Evolutionary conservation across 2,888 invertebrate species (phyloP), one percentile per base, ranked within the genome.

Genomic region (Gastrophysa polygoni): DNA sequence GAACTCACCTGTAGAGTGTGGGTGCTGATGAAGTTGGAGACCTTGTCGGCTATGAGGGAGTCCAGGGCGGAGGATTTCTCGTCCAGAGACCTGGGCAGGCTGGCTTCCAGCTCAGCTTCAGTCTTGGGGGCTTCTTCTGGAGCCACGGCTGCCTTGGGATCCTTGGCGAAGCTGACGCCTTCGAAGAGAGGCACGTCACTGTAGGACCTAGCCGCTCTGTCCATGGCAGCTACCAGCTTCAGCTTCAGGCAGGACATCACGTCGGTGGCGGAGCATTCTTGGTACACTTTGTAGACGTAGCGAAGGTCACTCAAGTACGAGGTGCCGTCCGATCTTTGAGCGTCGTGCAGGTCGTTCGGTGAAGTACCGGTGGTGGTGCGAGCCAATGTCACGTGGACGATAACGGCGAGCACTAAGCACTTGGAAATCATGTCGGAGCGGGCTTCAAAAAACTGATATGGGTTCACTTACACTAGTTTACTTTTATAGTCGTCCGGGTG

Each of bases 1-100:
- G n/a, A n/a, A n/a, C 68, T 78, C 83, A 90, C 90, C 86, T 92
- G 91, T 73, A 93, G 81, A 57, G 91, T 91, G 82, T 92, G 92
- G 73, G 89, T 87, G 81, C 89, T 88, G 81, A 93, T 85, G 82
- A 93, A 93, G 75, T 85, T 87, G 66, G 89, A 83, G 71, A 92
- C 82, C 75, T 88, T 90, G 77, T 91, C 89, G 75, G 90, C 81
- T 75, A 94, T 91, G 81, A 93, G 84, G 69, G 85, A 85, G 78
- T 91, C 91, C 56, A 93, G 82, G 6, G 89, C 88, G 69, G 88
- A 87, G 50, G 90, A 89, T 64, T 86, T 86, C 75, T 92, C 92
- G 56, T 88, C 88, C 64, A 91, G 78, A 46, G 89, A 86, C 72
- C 93, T 86, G 0, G 93, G 92, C 67, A 93, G 83, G 63, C 85